Base-by-base conservation (phyloP, 2,797 vertebrate species). In the Myioborus melanocephalus region DNA sequence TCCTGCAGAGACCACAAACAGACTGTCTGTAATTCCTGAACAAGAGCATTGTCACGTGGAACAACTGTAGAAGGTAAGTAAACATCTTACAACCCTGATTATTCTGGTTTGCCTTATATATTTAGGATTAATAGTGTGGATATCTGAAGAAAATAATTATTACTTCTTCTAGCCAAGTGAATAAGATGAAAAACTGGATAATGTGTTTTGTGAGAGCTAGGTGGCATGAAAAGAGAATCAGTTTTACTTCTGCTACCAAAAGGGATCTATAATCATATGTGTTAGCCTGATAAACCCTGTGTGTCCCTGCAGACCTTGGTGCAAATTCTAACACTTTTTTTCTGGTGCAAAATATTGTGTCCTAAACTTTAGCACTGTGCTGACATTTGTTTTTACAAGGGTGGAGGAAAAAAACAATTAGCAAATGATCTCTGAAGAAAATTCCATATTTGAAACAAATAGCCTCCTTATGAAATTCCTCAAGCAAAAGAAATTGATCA, bases 21-120 rank as follows among this genome's bases (percentile, higher is more conserved):
- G 9, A 60, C 84, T 98, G 49, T 82, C 95, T 2, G 12, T 96
- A 83, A 96, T 97, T 81, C 96, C 94, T 43, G 97, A 97, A 63
- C 59, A 96, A 12, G 94, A 98, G 46, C 68, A 68, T 5, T 49
- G 52, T 65, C 79, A 46, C 18, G 8, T 14, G 14, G 28, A 50
- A 75, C 83, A 37, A 10, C 23, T 43, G 47, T 85, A 89, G 63
- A 79, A 69, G 61, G 43, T 84, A 78, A 20, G 76, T 70, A 78
- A 68, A 53, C 43, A 59, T 14, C 49, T 73, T 73, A 34, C 60
- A 59, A n/a, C 2, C 34, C 52, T 28, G 11, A 61, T 46, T 60
- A 61, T 52, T 86, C 7, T 18, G 23, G 8, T 89, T 96, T 87
- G 37, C 50, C 34, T 85, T 47, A 55, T 61, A 41, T 92, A 77